A percentile compares a stretch with the other conserved stretches of the same genome.
These are phyloP conservation scores for Danionella cerebrum DNA, from an alignment of 2,113 vertebrate species.

Conservation along the genomic window DNA sequence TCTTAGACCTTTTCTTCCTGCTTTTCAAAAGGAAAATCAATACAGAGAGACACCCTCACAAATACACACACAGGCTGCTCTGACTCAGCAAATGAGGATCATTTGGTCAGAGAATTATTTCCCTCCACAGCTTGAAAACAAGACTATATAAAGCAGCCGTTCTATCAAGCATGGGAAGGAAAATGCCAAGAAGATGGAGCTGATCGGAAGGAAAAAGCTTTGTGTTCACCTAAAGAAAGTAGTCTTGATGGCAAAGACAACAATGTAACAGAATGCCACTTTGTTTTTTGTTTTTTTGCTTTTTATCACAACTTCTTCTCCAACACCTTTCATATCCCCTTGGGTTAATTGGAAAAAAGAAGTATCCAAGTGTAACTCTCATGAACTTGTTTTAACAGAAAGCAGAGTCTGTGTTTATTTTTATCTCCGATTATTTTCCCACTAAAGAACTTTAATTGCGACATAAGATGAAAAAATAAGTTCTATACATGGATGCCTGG, in stretches of 20 bases:
- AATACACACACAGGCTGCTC: slow-evolving; percentile 16
- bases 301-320: too few relatives aligned
- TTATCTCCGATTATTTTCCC: too few relatives aligned
- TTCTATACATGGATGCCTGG: too few relatives aligned
- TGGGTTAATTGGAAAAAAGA: too few relatives aligned
- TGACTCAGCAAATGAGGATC: slow-evolving; percentile 30
- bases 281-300: too few relatives aligned
- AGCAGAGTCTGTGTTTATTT: too few relatives aligned
- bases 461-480: too few relatives aligned
- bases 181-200: not conserved
- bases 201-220: not conserved
- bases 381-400: too few relatives aligned
- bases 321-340: not conserved
- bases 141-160: not conserved
- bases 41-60: slow-evolving; percentile 12
- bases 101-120: slow-evolving; percentile 8
- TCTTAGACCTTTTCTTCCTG: not conserved
- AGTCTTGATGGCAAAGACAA: not conserved
- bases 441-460: too few relatives aligned
- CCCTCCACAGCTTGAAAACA: slow-evolving; percentile 6
- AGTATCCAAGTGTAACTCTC: too few relatives aligned
- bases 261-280: not conserved
- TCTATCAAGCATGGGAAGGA: not conserved
- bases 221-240: slow-evolving; percentile 10
- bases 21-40: slow-evolving; percentile 8